phyloP scores from a whole-genome alignment of 2,888 invertebrate genomes.

The Petrolisthes manimaculis region DNA sequence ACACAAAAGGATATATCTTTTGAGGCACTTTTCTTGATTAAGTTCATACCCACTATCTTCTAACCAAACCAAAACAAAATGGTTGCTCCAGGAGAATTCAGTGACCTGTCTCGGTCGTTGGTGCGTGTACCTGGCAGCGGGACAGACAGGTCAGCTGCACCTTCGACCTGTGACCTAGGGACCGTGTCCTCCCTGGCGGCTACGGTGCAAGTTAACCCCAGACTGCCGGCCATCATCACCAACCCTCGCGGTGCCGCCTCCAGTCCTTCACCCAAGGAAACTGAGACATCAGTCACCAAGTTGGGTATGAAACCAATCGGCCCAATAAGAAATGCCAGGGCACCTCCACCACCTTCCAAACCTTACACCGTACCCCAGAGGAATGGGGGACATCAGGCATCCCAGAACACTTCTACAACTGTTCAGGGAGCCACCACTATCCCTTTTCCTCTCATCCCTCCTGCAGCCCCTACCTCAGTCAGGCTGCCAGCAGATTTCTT shows the following conservation, averaged over 20 bases:
- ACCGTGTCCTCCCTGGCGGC: conserved; percentile 39
- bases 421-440: not conserved
- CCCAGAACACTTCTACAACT: not conserved
- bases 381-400: not conserved
- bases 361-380: not conserved
- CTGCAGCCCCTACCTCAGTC: not conserved
- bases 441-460: not conserved
- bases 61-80: not conserved
- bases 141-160: not conserved
- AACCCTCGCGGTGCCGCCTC: not conserved
- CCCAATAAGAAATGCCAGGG: not conserved
- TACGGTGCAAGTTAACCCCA: conserved; percentile 19
- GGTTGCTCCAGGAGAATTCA: conserved; percentile 32
- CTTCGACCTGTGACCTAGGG: conserved; percentile 30
- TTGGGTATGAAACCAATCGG: not conserved
- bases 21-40: no score
- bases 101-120: conserved; percentile 23
- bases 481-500: not conserved
- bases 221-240: conserved; percentile 25
- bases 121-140: conserved; percentile 50
- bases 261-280: not conserved
- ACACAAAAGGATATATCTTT: no score
- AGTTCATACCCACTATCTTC: no score
- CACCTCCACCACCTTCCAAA: not conserved
- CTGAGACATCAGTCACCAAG: not conserved